A percentile compares a stretch with the other conserved stretches of the same genome.
Conservation (phyloP, 2,797 vertebrate species). For the Oreonectes daqikongensis region DNA sequence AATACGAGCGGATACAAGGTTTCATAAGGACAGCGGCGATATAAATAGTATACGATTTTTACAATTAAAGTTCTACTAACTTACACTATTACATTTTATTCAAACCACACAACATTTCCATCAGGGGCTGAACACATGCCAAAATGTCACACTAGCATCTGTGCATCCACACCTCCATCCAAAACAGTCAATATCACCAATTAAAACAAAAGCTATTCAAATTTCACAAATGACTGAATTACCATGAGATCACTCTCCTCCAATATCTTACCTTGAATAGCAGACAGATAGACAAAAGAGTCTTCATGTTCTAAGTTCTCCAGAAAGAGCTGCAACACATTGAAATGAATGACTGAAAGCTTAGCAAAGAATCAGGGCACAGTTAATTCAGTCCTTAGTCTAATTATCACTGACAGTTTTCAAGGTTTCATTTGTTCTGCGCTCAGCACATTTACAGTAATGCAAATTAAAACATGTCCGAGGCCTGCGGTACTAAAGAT, state of each 20-base stretch:
- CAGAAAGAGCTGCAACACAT: constrained; percentile 84
- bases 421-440: not conserved
- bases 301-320: constrained; percentile 92
- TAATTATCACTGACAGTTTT: constrained; percentile 37
- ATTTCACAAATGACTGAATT: not conserved
- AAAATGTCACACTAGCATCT: constrained; percentile 3
- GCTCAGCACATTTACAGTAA: constrained; percentile 22
- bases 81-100: too few species aligned
- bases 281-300: constrained; percentile 92
- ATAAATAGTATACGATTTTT: too few species aligned
- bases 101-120: not conserved
- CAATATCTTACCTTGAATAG: constrained; percentile 89
- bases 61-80: too few species aligned
- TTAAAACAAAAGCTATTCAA: constrained; percentile 9
- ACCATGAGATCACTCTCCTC: not conserved
- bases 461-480: constrained; percentile 42
- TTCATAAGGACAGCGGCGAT: too few species aligned
- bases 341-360: constrained; percentile 49
- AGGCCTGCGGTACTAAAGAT: constrained; percentile 13
- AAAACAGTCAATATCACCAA: constrained; percentile 1
- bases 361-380: constrained; percentile 15
- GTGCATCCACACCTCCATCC: not conserved
- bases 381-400: constrained; percentile 24
- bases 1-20: too few species aligned
- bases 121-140: not conserved